Conservation (phyloP, 2,113 vertebrate species). For the Rhynchopsitta pachyrhyncha region DNA sequence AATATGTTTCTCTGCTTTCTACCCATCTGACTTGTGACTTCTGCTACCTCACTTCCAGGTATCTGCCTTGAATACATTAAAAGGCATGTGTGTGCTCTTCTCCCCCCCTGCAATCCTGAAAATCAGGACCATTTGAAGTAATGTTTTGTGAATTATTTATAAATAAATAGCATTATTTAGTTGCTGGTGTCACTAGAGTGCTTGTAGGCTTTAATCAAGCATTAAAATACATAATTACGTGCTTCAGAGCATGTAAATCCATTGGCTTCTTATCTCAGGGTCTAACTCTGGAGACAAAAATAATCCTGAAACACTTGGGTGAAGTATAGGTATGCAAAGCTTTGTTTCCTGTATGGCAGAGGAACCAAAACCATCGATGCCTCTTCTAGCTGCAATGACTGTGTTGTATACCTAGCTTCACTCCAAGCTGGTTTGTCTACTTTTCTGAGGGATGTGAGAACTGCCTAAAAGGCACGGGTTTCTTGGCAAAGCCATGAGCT, state of each 20-base stretch:
- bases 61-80: not conserved
- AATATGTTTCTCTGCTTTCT: not conserved
- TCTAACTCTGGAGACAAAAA: slow-evolving; percentile 12
- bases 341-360: slow-evolving; percentile 10
- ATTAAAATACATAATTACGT: not conserved
- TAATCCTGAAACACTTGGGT: slow-evolving; percentile 23
- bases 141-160: not conserved
- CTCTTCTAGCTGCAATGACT: not conserved
- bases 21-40: not conserved
- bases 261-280: not conserved
- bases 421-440: slow-evolving; percentile 1
- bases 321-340: slow-evolving; percentile 21
- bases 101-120: not conserved
- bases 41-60: not conserved
- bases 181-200: not conserved
- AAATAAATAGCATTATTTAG: not conserved
- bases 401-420: not conserved
- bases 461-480: not conserved
- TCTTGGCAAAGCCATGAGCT: not conserved
- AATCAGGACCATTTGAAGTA: not conserved
- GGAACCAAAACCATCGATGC: not conserved
- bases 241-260: not conserved
- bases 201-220: not conserved
- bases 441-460: not conserved
- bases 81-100: not conserved